Percentiles rank a stretch among this genome's conserved stretches.
These are phyloP conservation scores for Brachionus rubens DNA, from an alignment of 1,140 invertebrate species.

Conservation along the genomic window DNA sequence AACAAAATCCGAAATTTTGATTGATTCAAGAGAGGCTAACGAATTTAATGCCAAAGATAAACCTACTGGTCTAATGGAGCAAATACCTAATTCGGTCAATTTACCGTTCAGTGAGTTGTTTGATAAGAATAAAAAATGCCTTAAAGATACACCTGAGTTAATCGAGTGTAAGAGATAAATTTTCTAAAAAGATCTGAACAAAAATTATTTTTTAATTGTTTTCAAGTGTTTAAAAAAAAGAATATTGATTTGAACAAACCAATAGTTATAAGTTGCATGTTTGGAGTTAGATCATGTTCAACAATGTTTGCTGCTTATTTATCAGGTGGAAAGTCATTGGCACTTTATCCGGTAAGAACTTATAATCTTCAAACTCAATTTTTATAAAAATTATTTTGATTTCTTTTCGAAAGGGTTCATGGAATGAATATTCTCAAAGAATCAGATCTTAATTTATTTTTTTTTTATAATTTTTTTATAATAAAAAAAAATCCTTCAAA, in stretches of 20 bases:
- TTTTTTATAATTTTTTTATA: too few relatives aligned
- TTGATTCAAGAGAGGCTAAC: neutral
- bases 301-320: constrained; percentile 24
- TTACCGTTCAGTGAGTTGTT: constrained; percentile 40
- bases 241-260: constrained; percentile 8
- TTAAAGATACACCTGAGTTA: neutral
- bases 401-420: constrained; percentile 22
- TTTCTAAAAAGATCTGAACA: neutral
- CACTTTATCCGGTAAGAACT: neutral
- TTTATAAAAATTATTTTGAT: neutral
- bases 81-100: constrained; percentile 29
- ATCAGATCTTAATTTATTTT: too few relatives aligned
- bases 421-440: constrained; percentile 31
- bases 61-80: neutral
- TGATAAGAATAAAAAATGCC: neutral
- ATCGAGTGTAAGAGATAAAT: neutral
- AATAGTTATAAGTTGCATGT: neutral
- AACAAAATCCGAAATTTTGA: neutral
- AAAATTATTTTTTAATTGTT: neutral
- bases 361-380: neutral
- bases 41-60: constrained; percentile 6
- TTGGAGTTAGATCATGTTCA: constrained; percentile 27
- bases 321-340: neutral
- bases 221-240: constrained; percentile 26
- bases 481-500: too few relatives aligned